Evolutionary conservation across 2,888 invertebrate species (phyloP), one percentile per base, ranked within the genome.

Genomic region (Gymnoscelis rufifasciata): DNA sequence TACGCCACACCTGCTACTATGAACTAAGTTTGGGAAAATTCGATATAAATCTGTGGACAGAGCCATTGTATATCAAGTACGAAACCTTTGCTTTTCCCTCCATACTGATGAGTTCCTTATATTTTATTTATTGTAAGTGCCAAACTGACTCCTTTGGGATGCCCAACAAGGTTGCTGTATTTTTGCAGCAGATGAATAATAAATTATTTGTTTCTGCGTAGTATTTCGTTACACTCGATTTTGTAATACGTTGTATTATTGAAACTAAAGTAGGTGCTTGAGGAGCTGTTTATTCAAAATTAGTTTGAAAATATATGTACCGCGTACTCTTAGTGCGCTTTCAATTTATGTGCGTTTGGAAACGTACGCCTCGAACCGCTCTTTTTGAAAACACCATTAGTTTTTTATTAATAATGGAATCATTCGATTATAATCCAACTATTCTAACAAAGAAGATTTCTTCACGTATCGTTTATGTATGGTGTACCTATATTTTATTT

Each of bases 61-160:
- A 40, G 43, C 39, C 36, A 52, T 51, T 54, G 58, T 56, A 58
- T 54, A 58, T 54, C 57, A 58, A 57, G 52, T 47, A 47, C 52
- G 52, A 54, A 52, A 51, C 52, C 52, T 51, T 41, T 37, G 54
- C 52, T 52, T 47, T 45, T 43, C 43, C 51, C 52, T 54, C 54
- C 56, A 58, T 58, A 56, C 54, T 51, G 56, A 58, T 58, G 58
- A 58, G 58, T 28, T 36, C 38, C 43, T 30, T 43, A 56, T 52
- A 54, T 56, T 52, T 51, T 52, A 56, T 56, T 47, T 56, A 54
- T 54, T 51, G 44, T 50, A 51, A 35, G 19, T 19, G n/a, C 52
- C 41, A 43, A 42, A 27, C 28, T 28, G 42, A 47, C 42, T 44
- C 41, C 51, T 50, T 50, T 46, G 43, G 50, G 44, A 39, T 53